phyloP scores from a whole-genome alignment of 2,113 vertebrate species.

The Neolamprologus toae region DNA sequence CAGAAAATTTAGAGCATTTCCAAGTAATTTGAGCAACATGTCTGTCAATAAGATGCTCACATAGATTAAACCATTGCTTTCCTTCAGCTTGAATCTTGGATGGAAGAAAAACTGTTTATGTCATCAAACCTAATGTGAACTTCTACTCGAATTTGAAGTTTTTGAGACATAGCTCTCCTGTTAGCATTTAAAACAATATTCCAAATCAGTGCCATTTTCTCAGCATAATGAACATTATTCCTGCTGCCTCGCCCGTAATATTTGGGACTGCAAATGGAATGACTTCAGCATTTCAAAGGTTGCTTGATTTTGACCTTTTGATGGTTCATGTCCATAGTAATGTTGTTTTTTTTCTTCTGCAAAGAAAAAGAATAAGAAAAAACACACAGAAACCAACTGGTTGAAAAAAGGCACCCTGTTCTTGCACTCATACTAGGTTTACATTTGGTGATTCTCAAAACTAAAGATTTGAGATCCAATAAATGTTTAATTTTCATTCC shows the following conservation, averaged over 20 bases:
- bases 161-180: not conserved
- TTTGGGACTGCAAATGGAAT: not conserved
- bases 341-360: not conserved
- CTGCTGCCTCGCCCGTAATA: not conserved
- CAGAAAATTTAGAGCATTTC: not conserved
- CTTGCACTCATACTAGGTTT: not conserved
- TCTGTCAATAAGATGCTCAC: not conserved
- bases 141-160: not conserved
- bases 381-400: not conserved
- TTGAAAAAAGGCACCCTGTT: not conserved
- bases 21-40: not conserved
- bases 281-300: not conserved
- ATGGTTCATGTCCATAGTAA: not conserved
- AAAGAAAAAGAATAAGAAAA: not conserved
- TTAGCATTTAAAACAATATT: conserved; percentile 16
- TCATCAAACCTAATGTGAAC: not conserved
- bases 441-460: not conserved
- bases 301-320: not conserved
- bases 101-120: not conserved
- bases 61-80: not conserved
- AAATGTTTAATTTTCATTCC: not conserved
- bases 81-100: not conserved
- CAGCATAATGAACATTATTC: not conserved
- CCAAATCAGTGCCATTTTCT: not conserved
- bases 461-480: not conserved